Evolutionary conservation across 2,113 vertebrate genomes (phyloP).

Genomic region (Numenius arquata): DNA sequence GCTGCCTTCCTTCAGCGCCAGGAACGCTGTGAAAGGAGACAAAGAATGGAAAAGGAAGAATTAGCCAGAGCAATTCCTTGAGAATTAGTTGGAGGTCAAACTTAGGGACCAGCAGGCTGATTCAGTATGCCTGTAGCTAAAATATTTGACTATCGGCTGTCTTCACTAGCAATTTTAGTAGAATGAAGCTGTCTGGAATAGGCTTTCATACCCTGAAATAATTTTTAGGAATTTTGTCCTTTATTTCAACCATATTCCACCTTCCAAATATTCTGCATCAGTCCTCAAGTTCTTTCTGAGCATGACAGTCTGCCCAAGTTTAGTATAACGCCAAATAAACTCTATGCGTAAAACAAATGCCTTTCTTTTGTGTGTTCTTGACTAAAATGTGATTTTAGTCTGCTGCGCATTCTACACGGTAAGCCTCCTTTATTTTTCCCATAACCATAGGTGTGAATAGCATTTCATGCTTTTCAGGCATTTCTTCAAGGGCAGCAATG

Average conservation of each 20-base stretch:
- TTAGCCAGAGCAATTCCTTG: not conserved
- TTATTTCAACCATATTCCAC: not conserved
- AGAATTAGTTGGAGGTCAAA: not conserved
- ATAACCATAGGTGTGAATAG: fast-evolving
- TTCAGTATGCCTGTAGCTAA: too few relatives aligned
- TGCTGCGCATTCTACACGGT: fast-evolving
- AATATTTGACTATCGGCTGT: fast-evolving
- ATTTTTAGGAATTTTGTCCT: not conserved
- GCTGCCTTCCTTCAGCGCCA: fast-evolving
- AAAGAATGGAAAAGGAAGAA: not conserved
- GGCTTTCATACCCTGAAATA: not conserved
- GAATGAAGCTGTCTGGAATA: not conserved
- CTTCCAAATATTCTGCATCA: not conserved
- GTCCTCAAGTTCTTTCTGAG: not conserved
- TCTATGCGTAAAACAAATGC: not conserved
- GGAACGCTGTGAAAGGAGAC: fast-evolving
- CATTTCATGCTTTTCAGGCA: not conserved
- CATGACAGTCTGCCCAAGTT: not conserved
- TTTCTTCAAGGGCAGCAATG: not conserved
- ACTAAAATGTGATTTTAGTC: not conserved
- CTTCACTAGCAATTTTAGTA: not conserved
- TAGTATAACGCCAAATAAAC: not conserved
- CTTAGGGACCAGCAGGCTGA: fast-evolving
- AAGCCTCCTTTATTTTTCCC: not conserved
- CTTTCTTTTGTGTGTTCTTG: not conserved